A percentile compares a stretch with the other conserved stretches of the same genome.
These are phyloP conservation scores for Apis florea DNA, from an alignment of 1,140 invertebrate species.

Conservation along the genomic window DNA sequence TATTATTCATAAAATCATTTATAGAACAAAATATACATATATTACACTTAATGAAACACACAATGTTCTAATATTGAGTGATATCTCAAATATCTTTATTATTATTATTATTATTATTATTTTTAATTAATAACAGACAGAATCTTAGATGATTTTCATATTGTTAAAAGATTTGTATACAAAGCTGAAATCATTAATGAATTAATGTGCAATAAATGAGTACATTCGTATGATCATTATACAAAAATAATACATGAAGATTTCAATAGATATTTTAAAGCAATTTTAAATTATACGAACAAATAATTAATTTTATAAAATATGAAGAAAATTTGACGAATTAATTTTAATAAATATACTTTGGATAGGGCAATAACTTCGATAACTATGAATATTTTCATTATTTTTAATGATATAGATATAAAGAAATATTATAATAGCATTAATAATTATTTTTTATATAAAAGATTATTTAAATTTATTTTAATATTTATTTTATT, in stretches of 20 bases:
- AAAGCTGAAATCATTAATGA: conserved; percentile 55
- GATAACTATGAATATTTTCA: no score
- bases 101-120: not conserved
- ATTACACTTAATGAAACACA: conserved; percentile 30
- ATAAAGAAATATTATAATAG: no score
- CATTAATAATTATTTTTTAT: no score
- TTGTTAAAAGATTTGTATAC: conserved; percentile 58
- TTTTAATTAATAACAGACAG: conserved; percentile 37
- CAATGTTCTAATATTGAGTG: conserved; percentile 11
- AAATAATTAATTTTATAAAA: conserved; percentile 9
- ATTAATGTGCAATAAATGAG: conserved; percentile 68
- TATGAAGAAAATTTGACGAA: conserved; percentile 3
- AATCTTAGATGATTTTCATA: conserved; percentile 56
- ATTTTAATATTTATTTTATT: no score
- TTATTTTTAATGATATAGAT: no score
- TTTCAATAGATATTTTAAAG: not conserved
- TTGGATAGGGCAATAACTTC: not conserved
- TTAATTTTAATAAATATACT: not conserved
- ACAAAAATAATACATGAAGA: conserved; percentile 20
- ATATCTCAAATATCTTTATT: not conserved
- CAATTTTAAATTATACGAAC: conserved; percentile 1
- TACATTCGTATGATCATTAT: conserved; percentile 23
- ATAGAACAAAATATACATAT: conserved; percentile 29
- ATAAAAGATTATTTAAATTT: no score
- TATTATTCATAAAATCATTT: conserved; percentile 46